Percentiles rank a stretch among this genome's conserved stretches.
Evolutionary conservation across 2,797 vertebrate species (phyloP).

Genomic region (Falco biarmicus): DNA sequence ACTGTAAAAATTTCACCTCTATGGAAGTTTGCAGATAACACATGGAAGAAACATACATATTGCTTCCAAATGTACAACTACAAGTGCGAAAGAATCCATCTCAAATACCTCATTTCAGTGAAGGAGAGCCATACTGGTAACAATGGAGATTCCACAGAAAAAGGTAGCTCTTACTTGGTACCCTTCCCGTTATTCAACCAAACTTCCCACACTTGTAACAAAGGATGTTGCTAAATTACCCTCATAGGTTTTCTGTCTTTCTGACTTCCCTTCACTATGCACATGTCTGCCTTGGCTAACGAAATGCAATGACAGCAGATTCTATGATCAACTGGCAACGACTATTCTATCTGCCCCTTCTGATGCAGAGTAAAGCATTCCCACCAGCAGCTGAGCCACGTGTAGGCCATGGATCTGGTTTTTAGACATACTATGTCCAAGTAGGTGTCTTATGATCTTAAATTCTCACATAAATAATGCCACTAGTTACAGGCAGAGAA

Average conservation of each 20-base stretch:
- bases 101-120: not conserved
- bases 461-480: not conserved
- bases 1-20: not conserved
- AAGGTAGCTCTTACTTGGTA: not conserved
- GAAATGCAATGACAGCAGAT: not conserved
- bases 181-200: not conserved
- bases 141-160: not conserved
- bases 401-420: not conserved
- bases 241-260: not conserved
- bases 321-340: not conserved
- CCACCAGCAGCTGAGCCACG: not conserved
- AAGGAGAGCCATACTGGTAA: not conserved
- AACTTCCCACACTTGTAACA: too few relatives aligned
- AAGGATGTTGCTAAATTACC: not conserved
- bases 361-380: not conserved
- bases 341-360: not conserved
- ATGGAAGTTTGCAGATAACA: not conserved
- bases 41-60: not conserved
- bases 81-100: not conserved
- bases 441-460: not conserved
- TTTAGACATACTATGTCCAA: not conserved
- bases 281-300: not conserved
- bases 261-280: not conserved
- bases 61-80: not conserved
- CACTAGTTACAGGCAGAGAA: not conserved